A percentile compares a stretch with the other conserved stretches of the same genome.
Conservation (phyloP, 2,797 vertebrate genomes). For the Pipistrellus pipistrellus region DNA sequence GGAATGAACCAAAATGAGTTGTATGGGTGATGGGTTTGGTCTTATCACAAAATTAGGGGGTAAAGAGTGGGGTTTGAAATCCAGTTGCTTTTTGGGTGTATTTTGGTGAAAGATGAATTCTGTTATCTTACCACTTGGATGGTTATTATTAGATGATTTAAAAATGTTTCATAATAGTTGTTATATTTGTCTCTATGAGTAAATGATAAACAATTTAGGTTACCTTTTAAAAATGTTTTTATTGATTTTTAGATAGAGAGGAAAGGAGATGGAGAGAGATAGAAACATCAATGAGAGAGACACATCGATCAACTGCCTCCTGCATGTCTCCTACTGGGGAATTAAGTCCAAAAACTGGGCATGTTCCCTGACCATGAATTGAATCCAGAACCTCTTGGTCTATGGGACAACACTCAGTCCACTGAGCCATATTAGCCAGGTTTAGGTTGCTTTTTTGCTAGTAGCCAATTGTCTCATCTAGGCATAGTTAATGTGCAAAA, state of each 20-base stretch:
- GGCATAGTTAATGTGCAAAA: not conserved
- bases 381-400: no score
- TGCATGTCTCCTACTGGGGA: no score
- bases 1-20: not conserved
- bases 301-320: no score
- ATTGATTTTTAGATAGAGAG: no score
- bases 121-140: not conserved
- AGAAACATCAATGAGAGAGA: no score
- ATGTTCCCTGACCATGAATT: no score
- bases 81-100: not conserved
- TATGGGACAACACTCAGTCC: no score
- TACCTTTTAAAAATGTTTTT: not conserved
- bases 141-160: not conserved
- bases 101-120: not conserved
- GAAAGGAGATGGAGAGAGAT: no score
- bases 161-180: slow-evolving; percentile 4
- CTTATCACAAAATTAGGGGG: not conserved
- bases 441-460: not conserved
- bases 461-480: not conserved
- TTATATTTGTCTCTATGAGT: not conserved
- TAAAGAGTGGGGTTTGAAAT: not conserved
- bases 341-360: no score
- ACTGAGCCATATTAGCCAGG: no score
- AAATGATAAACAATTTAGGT: not conserved
- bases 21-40: not conserved